A percentile compares a stretch with the other conserved stretches of the same genome.
Evolutionary conservation across 2,888 invertebrate genomes (phyloP).

Genomic region (Saturnia japonica): DNA sequence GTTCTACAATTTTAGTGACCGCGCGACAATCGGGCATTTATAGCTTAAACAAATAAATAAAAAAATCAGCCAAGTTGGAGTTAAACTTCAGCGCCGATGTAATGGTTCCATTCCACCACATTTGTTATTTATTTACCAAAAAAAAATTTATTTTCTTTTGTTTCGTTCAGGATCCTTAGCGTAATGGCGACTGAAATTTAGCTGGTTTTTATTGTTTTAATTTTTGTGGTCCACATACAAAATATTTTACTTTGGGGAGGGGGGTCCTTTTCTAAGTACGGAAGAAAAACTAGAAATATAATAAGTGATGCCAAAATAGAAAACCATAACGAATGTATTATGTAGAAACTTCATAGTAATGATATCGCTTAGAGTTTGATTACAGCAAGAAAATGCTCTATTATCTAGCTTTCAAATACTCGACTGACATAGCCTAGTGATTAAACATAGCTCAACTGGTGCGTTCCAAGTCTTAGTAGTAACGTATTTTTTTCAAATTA

Average conservation of each 20-base stretch:
- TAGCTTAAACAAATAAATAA: background rate
- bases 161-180: no score
- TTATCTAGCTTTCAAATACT: slow-evolving; percentile 19
- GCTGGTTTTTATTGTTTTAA: no score
- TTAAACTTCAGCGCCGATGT: no score
- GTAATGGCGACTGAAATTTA: no score
- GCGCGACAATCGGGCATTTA: background rate
- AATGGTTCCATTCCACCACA: no score
- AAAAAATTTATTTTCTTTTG: no score
- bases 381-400: background rate
- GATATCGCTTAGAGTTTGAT: background rate
- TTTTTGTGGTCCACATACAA: no score
- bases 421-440: slow-evolving; percentile 9
- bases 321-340: background rate
- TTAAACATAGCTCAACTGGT: background rate
- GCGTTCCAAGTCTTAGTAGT: background rate
- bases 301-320: background rate
- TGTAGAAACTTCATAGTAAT: slow-evolving; percentile 13
- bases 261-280: background rate
- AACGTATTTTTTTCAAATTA: no score
- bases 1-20: background rate
- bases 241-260: no score
- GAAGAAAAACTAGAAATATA: background rate
- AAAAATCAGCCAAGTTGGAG: background rate
- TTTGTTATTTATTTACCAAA: no score